These are phyloP conservation scores for Acipenser oxyrinchus DNA, from an alignment of 2,797 vertebrate genomes.

Conservation along the genomic window DNA sequence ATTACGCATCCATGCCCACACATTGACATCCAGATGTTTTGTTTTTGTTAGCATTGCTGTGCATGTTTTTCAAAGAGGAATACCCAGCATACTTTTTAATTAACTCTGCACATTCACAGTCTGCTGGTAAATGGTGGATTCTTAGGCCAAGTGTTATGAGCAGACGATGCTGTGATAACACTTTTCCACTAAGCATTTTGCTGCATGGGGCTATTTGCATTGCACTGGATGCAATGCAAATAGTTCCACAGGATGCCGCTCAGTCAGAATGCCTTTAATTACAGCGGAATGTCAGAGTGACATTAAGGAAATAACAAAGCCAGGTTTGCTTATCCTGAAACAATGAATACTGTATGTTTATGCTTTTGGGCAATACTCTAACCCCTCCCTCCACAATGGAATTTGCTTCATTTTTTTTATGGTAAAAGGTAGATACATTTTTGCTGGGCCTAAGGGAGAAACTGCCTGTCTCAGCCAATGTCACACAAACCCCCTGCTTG, in stretches of 20 bases:
- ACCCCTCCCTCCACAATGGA: constrained; percentile 17
- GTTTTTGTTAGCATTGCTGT: too few relatives aligned
- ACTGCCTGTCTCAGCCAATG: constrained; percentile 12
- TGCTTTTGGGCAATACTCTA: background rate
- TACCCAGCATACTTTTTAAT: too few relatives aligned
- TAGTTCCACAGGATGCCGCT: background rate
- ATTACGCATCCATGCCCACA: too few relatives aligned
- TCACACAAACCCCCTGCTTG: constrained; percentile 2
- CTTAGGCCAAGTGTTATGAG: background rate
- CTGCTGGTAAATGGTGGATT: background rate
- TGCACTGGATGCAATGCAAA: background rate
- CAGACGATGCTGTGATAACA: background rate
- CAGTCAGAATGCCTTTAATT: background rate
- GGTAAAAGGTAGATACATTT: constrained; percentile 36
- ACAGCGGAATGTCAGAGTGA: background rate
- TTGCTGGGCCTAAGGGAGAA: constrained; percentile 10
- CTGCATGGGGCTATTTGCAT: background rate
- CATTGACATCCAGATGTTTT: too few relatives aligned
- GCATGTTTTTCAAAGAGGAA: too few relatives aligned
- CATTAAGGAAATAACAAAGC: background rate
- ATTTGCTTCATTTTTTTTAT: constrained; percentile 25
- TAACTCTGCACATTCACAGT: background rate
- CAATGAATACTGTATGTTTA: background rate
- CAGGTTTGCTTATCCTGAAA: background rate
- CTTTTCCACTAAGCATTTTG: background rate